A percentile compares a stretch with the other conserved stretches of the same genome.
These are phyloP conservation scores for Lasius fuliginosus DNA, from an alignment of 2,888 invertebrate genomes.

Conservation along the genomic window DNA sequence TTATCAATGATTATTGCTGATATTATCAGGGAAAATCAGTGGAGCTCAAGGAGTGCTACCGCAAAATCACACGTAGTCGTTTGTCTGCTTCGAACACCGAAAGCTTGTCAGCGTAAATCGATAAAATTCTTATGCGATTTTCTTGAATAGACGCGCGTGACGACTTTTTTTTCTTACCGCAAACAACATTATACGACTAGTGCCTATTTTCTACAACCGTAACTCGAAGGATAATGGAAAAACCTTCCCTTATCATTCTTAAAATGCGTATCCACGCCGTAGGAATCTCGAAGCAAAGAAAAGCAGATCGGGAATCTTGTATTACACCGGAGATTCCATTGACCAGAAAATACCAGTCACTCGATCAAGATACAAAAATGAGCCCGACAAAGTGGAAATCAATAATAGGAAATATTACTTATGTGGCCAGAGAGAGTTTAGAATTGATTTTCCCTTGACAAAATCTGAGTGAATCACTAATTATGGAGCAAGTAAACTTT, in stretches of 20 bases:
- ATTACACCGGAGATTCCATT: slow-evolving; percentile 18
- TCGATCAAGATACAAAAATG: slow-evolving; percentile 38
- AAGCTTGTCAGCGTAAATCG: slow-evolving; percentile 28
- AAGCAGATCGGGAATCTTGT: slow-evolving; percentile 51
- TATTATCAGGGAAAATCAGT: slow-evolving; percentile 30
- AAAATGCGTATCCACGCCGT: slow-evolving; percentile 27
- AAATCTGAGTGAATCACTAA: slow-evolving; percentile 7
- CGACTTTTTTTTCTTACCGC: slow-evolving; percentile 23
- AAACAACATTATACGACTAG: slow-evolving; percentile 61
- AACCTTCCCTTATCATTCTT: slow-evolving; percentile 37
- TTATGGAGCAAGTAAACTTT: slow-evolving; percentile 10
- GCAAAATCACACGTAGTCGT: slow-evolving; percentile 31
- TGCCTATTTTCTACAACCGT: slow-evolving; percentile 54
- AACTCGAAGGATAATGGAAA: slow-evolving; percentile 55
- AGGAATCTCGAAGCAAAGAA: slow-evolving; percentile 57
- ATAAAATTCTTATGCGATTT: slow-evolving; percentile 23
- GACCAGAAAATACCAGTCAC: slow-evolving; percentile 52
- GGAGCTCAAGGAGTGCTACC: slow-evolving; percentile 3
- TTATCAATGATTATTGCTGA: too few relatives aligned
- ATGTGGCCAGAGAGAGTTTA: background rate
- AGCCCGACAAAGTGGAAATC: background rate
- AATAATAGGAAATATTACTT: background rate
- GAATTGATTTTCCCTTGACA: background rate
- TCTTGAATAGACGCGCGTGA: slow-evolving; percentile 13
- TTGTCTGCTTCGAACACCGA: slow-evolving; percentile 32